Evolutionary conservation across 1,140 invertebrate genomes (phyloP), one percentile per base, ranked within the genome.

Genomic region (Drosophila kanapiae): DNA sequence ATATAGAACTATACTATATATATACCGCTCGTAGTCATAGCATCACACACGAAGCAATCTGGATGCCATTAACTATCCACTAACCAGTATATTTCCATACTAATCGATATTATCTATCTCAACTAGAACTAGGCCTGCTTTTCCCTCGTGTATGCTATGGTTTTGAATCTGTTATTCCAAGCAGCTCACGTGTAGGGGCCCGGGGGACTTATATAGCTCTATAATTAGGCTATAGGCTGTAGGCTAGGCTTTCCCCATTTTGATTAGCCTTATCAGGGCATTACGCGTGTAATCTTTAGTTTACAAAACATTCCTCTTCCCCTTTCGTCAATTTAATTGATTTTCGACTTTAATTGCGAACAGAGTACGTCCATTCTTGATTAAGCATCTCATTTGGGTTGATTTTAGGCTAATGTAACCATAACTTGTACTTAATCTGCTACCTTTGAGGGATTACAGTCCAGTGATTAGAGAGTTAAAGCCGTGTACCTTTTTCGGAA

Each of bases 361-460:
- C 59, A 16, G 49, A 72, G 43, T 54, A 68, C 81, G 77, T 84
- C 67, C 77, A 84, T 54, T 37, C 13, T 23, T 14, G 2, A 37
- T 23, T 54, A 54, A 54, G 51, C 7, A 9, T 6, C 18, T 23
- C 33, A 37, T 11, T 37, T 54, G 14, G 33, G 16, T 54, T 53
- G 51, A 53, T 43, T 45, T 64, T 33, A 14, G 16, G 1, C 29
- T 45, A 18, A 14, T 23, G 16, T 42, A 54, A 35, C 16, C 48
- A 0, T 16, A 51, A 0, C n/a, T 3, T 33, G 14, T 43, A 45
- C 40, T 59, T 33, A 10, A 45, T 33, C 13, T 8, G 2, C n/a
- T 33, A 10, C 9, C 16, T 16, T 16, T 4, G 9, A 63, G 13
- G 53, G 18, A 14, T 23, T 54, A 13, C 18, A 13, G 9, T 14